These are phyloP conservation scores for Monomorium pharaonis DNA, from an alignment of 1,140 invertebrate species.

Conservation along the genomic window DNA sequence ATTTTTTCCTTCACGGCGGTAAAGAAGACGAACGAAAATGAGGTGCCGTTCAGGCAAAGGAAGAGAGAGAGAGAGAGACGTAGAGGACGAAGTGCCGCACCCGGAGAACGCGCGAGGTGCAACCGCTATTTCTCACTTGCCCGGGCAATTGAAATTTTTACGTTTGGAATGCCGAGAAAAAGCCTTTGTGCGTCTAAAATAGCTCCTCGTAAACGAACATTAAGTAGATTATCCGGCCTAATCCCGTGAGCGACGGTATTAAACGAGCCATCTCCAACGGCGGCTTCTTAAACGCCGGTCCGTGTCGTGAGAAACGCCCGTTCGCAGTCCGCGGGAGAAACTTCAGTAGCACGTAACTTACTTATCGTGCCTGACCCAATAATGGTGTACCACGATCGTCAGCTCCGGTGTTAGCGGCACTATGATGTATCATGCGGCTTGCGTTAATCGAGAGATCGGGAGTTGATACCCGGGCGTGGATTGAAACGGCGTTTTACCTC, in stretches of 20 bases:
- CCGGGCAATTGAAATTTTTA: constrained; percentile 57
- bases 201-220: constrained; percentile 48
- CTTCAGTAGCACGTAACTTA: constrained; percentile 46
- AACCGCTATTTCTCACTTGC: not conserved
- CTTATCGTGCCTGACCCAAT: constrained; percentile 44
- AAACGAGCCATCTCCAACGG: constrained; percentile 58
- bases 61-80: not conserved
- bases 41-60: not conserved
- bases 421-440: constrained; percentile 37
- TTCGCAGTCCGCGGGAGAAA: constrained; percentile 36
- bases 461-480: constrained; percentile 15
- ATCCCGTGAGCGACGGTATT: constrained; percentile 60
- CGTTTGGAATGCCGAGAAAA: not conserved
- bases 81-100: not conserved
- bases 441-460: constrained; percentile 40
- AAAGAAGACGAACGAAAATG: constrained; percentile 24
- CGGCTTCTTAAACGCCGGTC: constrained; percentile 34
- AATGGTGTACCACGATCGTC: constrained; percentile 44
- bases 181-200: constrained; percentile 31
- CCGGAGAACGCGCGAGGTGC: not conserved
- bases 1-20: not conserved
- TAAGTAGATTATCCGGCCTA: constrained; percentile 60
- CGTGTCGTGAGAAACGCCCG: constrained; percentile 43
- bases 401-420: constrained; percentile 3
- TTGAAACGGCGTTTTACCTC: not conserved